phyloP scores from a whole-genome alignment of 2,113 vertebrate species.

The Potamarius usumacintae region DNA sequence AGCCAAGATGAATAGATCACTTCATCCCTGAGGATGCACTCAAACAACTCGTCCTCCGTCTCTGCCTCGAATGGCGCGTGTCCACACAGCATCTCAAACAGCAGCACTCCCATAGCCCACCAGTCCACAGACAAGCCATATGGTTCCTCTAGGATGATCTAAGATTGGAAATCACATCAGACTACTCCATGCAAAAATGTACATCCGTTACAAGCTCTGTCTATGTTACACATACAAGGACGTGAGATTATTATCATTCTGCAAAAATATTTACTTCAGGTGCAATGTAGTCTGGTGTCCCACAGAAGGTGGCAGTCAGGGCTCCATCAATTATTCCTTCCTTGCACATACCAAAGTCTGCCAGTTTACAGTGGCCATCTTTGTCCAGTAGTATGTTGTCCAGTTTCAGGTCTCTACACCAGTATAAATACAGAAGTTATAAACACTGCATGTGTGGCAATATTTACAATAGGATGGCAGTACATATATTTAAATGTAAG shows the following conservation, averaged over 20 bases:
- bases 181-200: neutral
- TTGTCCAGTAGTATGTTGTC: conserved; percentile 94
- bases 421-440: conserved; percentile 29
- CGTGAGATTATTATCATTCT: neutral
- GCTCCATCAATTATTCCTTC: conserved; percentile 84
- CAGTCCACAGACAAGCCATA: conserved; percentile 94
- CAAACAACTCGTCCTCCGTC: conserved; percentile 96
- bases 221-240: conserved; percentile 8
- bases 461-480: neutral
- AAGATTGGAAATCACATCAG: conserved; percentile 13
- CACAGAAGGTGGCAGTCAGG: conserved; percentile 91
- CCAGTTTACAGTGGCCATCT: conserved; percentile 97
- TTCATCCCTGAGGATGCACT: conserved; percentile 92
- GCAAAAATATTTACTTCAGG: conserved; percentile 81
- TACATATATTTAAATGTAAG: neutral
- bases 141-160: conserved; percentile 95
- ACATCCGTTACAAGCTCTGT: neutral
- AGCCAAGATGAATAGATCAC: conserved; percentile 93
- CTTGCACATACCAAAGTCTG: conserved; percentile 99
- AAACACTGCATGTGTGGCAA: neutral
- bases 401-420: conserved; percentile 90
- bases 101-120: conserved; percentile 95
- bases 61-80: conserved; percentile 95
- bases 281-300: conserved; percentile 96
- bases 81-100: conserved; percentile 96